A percentile compares a stretch with the other conserved stretches of the same genome.
phyloP scores from a whole-genome alignment of 2,113 vertebrate genomes.

The Pongo pygmaeus region DNA sequence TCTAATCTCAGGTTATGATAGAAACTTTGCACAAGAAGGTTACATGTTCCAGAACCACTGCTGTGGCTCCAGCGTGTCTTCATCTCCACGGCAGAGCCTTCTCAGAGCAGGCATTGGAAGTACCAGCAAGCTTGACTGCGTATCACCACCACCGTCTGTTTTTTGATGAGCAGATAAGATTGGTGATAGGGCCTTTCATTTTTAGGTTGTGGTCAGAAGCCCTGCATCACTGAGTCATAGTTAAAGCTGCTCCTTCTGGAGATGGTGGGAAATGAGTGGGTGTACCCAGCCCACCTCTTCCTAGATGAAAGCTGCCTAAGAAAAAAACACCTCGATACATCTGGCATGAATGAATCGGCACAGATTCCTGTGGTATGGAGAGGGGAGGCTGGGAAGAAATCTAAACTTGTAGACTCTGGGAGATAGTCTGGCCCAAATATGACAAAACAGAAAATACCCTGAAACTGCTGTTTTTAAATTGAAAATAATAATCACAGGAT shows the following conservation, averaged over 20 bases:
- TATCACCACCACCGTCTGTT: background rate
- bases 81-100: background rate
- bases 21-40: conserved; percentile 25
- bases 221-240: conserved; percentile 24
- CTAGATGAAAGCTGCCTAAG: conserved; percentile 13
- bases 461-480: background rate
- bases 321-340: conserved; percentile 5
- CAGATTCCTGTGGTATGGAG: background rate
- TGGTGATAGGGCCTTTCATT: conserved; percentile 1
- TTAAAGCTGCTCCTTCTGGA: conserved; percentile 21
- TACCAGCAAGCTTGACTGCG: background rate
- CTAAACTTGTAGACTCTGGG: background rate
- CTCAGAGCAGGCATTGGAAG: background rate
- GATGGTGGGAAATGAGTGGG: conserved; percentile 69
- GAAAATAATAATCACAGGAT: background rate
- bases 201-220: background rate
- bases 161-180: conserved; percentile 52
- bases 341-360: background rate
- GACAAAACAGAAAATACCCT: background rate
- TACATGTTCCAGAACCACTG: conserved; percentile 17
- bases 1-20: background rate
- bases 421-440: background rate
- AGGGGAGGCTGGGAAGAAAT: background rate
- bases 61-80: background rate
- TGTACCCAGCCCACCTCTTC: conserved; percentile 22